Evolutionary conservation across 2,797 vertebrate species (phyloP), one percentile per base, ranked within the genome.

Genomic region (Sebastes elongatus): DNA sequence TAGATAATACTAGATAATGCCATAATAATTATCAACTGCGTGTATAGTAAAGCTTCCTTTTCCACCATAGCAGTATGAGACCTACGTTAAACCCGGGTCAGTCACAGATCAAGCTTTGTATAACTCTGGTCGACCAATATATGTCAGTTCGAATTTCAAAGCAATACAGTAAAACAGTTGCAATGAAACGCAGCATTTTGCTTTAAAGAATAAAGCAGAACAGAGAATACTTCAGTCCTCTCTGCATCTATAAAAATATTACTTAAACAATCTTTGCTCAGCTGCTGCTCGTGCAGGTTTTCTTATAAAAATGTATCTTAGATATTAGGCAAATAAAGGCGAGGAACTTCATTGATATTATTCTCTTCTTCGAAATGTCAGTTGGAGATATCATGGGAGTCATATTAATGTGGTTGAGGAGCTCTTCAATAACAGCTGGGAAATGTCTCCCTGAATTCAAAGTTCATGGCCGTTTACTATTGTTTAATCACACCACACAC

Each of bases 301-400:
- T 89, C 86, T 82, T 94, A 95, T 94, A 93, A 96, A 94, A 90
- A 89, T 84, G 83, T 89, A 93, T 92, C 93, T 85, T 86, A 82
- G 93, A 88, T 89, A 93, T 89, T 84, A 82, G 85, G 88, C 95
- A 96, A 95, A 94, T 93, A 94, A 88, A 91, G 70, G 84, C 78
- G 84, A 80, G 76, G 76, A 93, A 86, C 87, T 95, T 84, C 84
- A 80, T 92, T 92, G 90, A 94, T 93, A 93, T 94, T 93, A 83
- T 95, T 96, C 83, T 93, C 81, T 87, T 87, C 66, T 82, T 91
- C 46, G 91, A 94, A 96, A 95, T 95, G 95, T 75, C 90, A 95
- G 75, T 65, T 79, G 93, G 64, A 62, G 89, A 91, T 88, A 86
- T 87, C 60, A 80, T 71, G 88, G 92, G 83, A 92, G 82, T 94